Conservation (phyloP, 1,140 invertebrate genomes). For the Thaumetopoea pityocampa region DNA sequence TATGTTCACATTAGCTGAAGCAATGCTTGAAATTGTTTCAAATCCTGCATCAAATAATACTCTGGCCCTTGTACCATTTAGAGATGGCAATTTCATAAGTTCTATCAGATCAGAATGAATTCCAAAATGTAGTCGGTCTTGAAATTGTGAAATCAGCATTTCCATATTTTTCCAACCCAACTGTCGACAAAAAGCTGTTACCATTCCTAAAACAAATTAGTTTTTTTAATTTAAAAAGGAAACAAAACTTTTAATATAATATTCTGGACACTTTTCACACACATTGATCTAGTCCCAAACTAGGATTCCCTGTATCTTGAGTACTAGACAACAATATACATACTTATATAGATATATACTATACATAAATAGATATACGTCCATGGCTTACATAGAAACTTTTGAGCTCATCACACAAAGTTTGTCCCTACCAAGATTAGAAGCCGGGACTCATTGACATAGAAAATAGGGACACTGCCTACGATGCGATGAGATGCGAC, state of each 20-base stretch:
- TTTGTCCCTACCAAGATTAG: too few species aligned
- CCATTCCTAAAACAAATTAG: conserved; percentile 82
- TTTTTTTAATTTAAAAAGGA: conserved; percentile 6
- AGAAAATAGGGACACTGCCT: too few species aligned
- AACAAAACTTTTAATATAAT: not conserved
- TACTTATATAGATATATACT: too few species aligned
- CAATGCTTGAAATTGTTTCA: conserved; percentile 85
- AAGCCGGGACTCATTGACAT: too few species aligned
- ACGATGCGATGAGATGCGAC: too few species aligned
- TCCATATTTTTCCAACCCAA: conserved; percentile 96
- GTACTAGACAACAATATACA: too few species aligned
- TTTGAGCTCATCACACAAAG: too few species aligned
- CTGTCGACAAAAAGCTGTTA: conserved; percentile 93
- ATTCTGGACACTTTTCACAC: not conserved
- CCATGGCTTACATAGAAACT: too few species aligned
- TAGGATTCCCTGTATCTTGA: too few species aligned
- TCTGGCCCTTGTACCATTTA: conserved; percentile 92
- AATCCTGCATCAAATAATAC: conserved; percentile 91
- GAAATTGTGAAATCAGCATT: conserved; percentile 93
- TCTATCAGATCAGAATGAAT: conserved; percentile 95
- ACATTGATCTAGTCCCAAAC: not conserved
- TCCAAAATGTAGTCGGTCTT: conserved; percentile 95
- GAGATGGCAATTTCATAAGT: conserved; percentile 88
- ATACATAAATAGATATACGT: too few species aligned
- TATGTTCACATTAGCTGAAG: conserved; percentile 80